These are phyloP conservation scores for Monodelphis domestica DNA, from an alignment of 2,797 vertebrate species.

Conservation along the genomic window DNA sequence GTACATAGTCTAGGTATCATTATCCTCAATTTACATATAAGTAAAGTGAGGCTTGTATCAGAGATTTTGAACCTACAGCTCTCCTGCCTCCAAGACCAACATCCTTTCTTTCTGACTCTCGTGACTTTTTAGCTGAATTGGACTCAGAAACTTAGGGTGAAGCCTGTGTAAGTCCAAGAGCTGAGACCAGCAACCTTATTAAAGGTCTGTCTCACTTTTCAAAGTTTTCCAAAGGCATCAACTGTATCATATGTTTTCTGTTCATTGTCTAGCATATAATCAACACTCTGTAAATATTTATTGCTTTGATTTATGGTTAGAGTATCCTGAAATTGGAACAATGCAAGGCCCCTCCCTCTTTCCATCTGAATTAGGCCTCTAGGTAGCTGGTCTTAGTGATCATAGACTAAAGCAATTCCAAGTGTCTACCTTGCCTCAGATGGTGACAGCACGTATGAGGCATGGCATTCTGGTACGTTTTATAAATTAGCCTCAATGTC, in stretches of 20 bases:
- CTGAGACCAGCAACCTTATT: neutral
- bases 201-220: neutral
- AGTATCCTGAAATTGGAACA: neutral
- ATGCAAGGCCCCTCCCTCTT: constrained; percentile 32
- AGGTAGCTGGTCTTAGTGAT: neutral
- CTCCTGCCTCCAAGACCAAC: neutral
- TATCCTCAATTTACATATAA: neutral
- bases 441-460: neutral
- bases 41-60: neutral
- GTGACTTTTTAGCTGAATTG: neutral
- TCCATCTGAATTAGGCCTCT: constrained; percentile 30
- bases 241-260: neutral
- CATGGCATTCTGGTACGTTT: neutral
- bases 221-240: neutral
- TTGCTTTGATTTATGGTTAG: constrained; percentile 21
- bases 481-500: constrained; percentile 33
- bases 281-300: constrained; percentile 40
- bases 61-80: neutral
- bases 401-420: neutral
- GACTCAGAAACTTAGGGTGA: constrained; percentile 7
- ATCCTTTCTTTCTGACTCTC: neutral
- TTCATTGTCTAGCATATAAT: constrained; percentile 16
- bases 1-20: neutral
- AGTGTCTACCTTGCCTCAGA: constrained; percentile 25
- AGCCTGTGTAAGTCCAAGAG: neutral